A percentile compares a stretch with the other conserved stretches of the same genome.
Evolutionary conservation across 2,113 vertebrate species (phyloP).

Genomic region (Cettia cetti): DNA sequence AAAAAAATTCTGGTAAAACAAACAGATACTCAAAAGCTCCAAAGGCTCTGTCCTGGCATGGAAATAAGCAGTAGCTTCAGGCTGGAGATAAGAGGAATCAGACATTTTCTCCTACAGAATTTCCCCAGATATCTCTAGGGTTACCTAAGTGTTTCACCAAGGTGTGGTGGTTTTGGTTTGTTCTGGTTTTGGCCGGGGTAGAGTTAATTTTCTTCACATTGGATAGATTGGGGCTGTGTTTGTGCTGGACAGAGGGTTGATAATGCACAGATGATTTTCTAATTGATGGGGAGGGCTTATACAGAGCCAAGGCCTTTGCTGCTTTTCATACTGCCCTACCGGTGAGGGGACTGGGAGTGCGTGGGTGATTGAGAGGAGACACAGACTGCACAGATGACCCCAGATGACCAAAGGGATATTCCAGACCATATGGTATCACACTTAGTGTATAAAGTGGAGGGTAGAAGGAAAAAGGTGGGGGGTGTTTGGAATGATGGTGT

Average conservation of each 20-base stretch:
- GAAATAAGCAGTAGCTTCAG: not conserved
- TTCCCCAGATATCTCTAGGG: not conserved
- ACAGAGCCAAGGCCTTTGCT: not conserved
- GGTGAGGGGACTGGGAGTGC: not conserved
- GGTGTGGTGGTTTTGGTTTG: not conserved
- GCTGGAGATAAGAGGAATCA: not conserved
- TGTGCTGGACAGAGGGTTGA: not conserved
- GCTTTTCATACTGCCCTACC: not conserved
- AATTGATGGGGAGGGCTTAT: not conserved
- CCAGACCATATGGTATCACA: not conserved
- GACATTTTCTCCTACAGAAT: not conserved
- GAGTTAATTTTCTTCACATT: not conserved
- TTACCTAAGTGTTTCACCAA: not conserved
- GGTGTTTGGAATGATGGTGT: rapidly evolving
- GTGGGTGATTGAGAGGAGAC: too few relatives aligned
- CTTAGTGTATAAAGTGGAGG: not conserved
- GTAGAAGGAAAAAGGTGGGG: not conserved
- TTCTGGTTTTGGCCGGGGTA: not conserved
- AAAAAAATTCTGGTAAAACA: not conserved
- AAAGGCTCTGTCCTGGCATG: not conserved
- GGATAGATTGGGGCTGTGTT: not conserved
- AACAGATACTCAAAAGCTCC: not conserved
- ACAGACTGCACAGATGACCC: not conserved
- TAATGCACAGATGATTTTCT: not conserved
- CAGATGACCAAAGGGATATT: not conserved